Evolutionary conservation across 64 coral and sea anemone genomes (phyloP).

Genomic region (Stichodactyla helianthus): DNA sequence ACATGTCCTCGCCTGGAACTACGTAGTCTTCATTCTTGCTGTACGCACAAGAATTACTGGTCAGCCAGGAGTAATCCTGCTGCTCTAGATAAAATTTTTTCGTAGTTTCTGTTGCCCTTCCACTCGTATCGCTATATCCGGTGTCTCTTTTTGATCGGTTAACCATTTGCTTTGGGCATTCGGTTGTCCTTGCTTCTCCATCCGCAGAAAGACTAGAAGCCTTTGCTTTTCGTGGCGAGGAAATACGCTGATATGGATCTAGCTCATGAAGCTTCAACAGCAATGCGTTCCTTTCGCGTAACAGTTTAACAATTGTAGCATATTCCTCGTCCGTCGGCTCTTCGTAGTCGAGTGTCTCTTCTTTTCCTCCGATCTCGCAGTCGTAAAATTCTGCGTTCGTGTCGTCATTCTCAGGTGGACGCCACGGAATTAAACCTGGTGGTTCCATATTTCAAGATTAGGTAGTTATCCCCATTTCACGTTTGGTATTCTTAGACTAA

Average conservation of each 20-base stretch:
- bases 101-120: background rate
- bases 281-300: conserved; percentile 6
- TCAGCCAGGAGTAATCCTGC: background rate
- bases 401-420: conserved; percentile 20
- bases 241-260: background rate
- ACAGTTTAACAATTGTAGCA: background rate
- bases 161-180: background rate
- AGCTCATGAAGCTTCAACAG: conserved; percentile 13
- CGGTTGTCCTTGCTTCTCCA: background rate
- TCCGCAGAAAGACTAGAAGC: background rate
- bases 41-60: background rate
- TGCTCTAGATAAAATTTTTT: background rate
- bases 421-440: conserved; percentile 12
- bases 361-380: conserved; percentile 28
- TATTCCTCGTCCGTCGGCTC: background rate
- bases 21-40: background rate
- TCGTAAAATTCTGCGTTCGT: conserved; percentile 26
- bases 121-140: conserved; percentile 7
- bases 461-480: background rate
- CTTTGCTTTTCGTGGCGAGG: background rate
- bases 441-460: conserved; percentile 10
- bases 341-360: conserved; percentile 5
- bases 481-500: background rate
- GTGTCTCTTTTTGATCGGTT: background rate
- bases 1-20: background rate